Evolutionary conservation across 2,113 vertebrate species (phyloP), one percentile per base, ranked within the genome.

Genomic region (Sinosuthora webbiana): DNA sequence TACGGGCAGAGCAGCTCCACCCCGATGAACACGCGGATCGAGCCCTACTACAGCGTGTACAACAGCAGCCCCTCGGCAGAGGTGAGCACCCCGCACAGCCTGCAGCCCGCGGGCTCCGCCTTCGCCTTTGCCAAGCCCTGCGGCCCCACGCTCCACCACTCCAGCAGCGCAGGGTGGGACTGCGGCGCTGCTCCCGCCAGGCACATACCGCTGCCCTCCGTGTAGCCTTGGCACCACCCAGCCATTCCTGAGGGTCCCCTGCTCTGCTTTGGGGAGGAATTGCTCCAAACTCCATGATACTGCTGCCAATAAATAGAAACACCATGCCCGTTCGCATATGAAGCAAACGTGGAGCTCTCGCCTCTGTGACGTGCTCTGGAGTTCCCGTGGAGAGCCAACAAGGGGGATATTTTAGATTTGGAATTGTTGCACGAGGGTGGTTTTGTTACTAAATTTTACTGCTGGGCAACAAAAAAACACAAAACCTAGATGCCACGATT

Each of bases 41-140:
- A 99, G 89, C 99, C 99, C 37, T 99, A 99, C 93, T 99, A 99
- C 95, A 99, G 99, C 77, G 99, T 99, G 93, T 99, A 99, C 68
- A 99, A 99, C 97, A 99, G 98, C 98, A 99, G 96, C 90, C 99
- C 98, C 71, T 98, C 98, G 24, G 98, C 95, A 44, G 98, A 98
- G 52, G 96, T 86, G 41, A 99, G 98, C 97, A 98, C 98, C 27
- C 98, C 99, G 0, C 98, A 96, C 19, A 98, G 98, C 97, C 93
- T 99, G 37, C 99, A 99, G 94, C 99, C 98, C 0, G 95, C 97
- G 14, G 98, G 96, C 95, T 98, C 98, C 8, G 94, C 98, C 2
- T 99, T 99, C 7, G 98, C 97, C 16, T 99, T 99, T 77, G 97
- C 98, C 90, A 99, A 98, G 78, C 99, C 99, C 4, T 99, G 98